These are phyloP conservation scores for Malurus alboscapulatus DNA, from an alignment of 2,113 vertebrate genomes.

Conservation along the genomic window DNA sequence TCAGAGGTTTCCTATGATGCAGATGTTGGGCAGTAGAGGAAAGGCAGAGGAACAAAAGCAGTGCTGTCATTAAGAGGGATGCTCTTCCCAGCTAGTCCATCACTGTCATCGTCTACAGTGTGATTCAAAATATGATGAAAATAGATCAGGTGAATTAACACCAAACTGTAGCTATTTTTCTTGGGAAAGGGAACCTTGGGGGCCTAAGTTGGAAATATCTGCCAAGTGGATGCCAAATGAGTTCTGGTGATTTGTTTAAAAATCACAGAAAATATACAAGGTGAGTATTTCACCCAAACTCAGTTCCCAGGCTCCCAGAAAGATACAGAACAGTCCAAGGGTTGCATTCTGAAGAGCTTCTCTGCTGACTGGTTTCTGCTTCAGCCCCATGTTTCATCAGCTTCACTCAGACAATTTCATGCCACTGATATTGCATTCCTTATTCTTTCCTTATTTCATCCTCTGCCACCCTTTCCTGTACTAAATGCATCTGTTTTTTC, in stretches of 20 bases:
- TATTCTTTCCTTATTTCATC: background rate
- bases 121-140: background rate
- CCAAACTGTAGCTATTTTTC: background rate
- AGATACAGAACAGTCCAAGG: background rate
- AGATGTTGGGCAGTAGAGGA: background rate
- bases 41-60: background rate
- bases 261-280: background rate
- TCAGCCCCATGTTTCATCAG: background rate
- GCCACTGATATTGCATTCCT: background rate
- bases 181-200: background rate
- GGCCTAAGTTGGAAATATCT: background rate
- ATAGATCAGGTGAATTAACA: background rate
- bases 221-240: background rate
- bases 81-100: background rate
- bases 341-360: background rate
- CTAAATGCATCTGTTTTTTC: background rate
- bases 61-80: background rate
- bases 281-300: background rate
- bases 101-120: background rate
- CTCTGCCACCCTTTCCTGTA: background rate
- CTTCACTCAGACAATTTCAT: background rate
- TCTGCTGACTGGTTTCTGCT: background rate
- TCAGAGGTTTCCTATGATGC: background rate
- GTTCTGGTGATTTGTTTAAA: background rate
- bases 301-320: background rate